Evolutionary conservation across 2,797 vertebrate species (phyloP), one percentile per base, ranked within the genome.

Genomic region (Silurus lanzhouensis): DNA sequence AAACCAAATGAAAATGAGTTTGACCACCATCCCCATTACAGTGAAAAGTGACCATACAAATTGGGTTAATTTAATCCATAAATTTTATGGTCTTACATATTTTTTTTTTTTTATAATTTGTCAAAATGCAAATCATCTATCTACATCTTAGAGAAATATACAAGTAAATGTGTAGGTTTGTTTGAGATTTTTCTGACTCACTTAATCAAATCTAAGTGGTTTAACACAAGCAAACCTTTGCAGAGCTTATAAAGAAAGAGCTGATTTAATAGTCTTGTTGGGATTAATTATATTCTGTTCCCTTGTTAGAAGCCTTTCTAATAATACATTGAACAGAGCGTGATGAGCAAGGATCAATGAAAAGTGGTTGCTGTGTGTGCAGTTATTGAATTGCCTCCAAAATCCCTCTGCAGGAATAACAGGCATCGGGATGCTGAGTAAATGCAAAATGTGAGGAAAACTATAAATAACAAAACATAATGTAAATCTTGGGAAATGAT

Each of bases 61-160:
- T 79, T 78, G 27, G 68, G 38, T 19, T 82, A 20, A 81, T 46
- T 83, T 84, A 52, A 81, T 82, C 58, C 57, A 19, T 31, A 66
- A 71, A 25, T 52, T 82, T 85, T 71, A 85, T 86, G 66, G 82
- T 52, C 6, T 52, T 63, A 63, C 7, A 10, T 66, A 25, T 66
- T 66, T 48, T 48, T 48, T 48, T 48, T 48, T 48, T 48, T 25
- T 3, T 1, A 7, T 7, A 60, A 87, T 17, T 63, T 17, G 88
- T 75, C 87, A 87, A 91, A 88, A 91, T 94, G 92, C 92, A 90
- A 93, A 94, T 94, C 91, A 94, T 94, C 88, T 93, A 93, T 94
- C 93, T 92, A 93, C 90, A 72, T 17, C 19, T 68, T 14, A n/a
- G 10, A 83, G 48, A 84, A 57, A 31, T n/a, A 67, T 15, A 22